A percentile compares a stretch with the other conserved stretches of the same genome.
Conservation (phyloP, 2,888 invertebrate species). For the Lordiphosa andalusiaca region DNA sequence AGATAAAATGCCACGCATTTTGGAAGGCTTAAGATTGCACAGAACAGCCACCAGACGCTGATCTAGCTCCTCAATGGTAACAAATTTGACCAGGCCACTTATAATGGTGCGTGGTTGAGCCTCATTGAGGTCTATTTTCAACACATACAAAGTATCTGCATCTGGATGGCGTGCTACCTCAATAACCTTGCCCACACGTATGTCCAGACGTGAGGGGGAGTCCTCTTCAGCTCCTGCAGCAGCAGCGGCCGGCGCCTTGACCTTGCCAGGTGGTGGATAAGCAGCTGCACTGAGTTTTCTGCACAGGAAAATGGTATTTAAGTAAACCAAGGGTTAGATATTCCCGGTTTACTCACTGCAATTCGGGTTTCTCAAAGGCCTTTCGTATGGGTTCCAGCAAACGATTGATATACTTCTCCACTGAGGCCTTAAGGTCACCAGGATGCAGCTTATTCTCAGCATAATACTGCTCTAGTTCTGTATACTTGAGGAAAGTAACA, state of each 20-base stretch:
- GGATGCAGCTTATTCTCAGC: slow-evolving; percentile 93
- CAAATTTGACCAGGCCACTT: slow-evolving; percentile 95
- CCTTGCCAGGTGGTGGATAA: slow-evolving; percentile 89
- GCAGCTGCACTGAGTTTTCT: slow-evolving; percentile 88
- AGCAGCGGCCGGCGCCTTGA: slow-evolving; percentile 76
- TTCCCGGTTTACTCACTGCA: slow-evolving; percentile 82
- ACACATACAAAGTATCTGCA: slow-evolving; percentile 95
- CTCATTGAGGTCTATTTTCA: slow-evolving; percentile 95
- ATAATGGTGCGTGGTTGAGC: slow-evolving; percentile 85
- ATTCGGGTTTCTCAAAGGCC: slow-evolving; percentile 88
- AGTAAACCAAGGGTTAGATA: background rate
- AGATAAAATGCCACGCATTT: slow-evolving; percentile 95
- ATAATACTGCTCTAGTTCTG: slow-evolving; percentile 90
- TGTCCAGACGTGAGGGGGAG: slow-evolving; percentile 89
- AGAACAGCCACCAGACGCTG: slow-evolving; percentile 94
- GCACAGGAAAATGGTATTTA: background rate
- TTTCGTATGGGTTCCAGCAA: slow-evolving; percentile 94
- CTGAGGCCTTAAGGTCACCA: slow-evolving; percentile 93
- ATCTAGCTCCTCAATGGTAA: slow-evolving; percentile 94
- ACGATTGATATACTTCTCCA: slow-evolving; percentile 91
- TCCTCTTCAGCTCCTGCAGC: slow-evolving; percentile 80
- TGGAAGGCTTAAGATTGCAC: slow-evolving; percentile 97
- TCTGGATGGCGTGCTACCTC: slow-evolving; percentile 93
- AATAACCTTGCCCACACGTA: slow-evolving; percentile 92
- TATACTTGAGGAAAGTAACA: slow-evolving; percentile 85